Evolutionary conservation across 2,113 vertebrate species (phyloP).

Genomic region (Podocnemis expansa): DNA sequence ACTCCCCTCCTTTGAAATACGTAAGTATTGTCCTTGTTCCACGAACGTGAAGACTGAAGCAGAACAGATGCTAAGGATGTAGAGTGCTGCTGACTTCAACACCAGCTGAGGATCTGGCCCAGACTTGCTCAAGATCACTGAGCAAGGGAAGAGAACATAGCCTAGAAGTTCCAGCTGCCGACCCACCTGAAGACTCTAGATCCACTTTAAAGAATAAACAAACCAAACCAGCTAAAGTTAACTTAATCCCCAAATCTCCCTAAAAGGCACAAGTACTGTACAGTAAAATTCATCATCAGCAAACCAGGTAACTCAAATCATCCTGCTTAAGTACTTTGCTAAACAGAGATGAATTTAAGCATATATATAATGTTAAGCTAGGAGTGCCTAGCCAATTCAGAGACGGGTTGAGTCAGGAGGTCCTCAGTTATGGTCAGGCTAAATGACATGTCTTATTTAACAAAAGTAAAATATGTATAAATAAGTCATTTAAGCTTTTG

Average conservation of each 20-base stretch:
- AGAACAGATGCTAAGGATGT: not conserved
- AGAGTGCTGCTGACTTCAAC: not conserved
- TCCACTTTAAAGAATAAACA: not conserved
- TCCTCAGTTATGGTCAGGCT: not conserved
- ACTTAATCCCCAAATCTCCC: not conserved
- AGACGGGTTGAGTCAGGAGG: not conserved
- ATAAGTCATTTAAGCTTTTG: not conserved
- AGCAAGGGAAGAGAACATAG: not conserved
- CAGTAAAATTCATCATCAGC: not conserved
- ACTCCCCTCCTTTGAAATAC: not conserved
- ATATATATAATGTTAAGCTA: too few species aligned
- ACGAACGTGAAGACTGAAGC: not conserved
- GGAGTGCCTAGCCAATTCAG: not conserved
- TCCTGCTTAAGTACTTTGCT: not conserved
- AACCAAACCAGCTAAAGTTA: not conserved
- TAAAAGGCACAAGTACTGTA: fast-evolving
- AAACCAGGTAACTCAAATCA: not conserved
- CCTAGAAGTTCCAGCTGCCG: not conserved
- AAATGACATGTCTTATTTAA: not conserved
- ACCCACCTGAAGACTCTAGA: not conserved
- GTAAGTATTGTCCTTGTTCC: not conserved
- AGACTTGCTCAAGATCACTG: not conserved
- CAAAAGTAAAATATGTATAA: not conserved
- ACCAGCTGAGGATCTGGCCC: not conserved
- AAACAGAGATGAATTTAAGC: not conserved